phyloP scores from a whole-genome alignment of 2,797 vertebrate genomes.

The Uromys caudimaculatus region DNA sequence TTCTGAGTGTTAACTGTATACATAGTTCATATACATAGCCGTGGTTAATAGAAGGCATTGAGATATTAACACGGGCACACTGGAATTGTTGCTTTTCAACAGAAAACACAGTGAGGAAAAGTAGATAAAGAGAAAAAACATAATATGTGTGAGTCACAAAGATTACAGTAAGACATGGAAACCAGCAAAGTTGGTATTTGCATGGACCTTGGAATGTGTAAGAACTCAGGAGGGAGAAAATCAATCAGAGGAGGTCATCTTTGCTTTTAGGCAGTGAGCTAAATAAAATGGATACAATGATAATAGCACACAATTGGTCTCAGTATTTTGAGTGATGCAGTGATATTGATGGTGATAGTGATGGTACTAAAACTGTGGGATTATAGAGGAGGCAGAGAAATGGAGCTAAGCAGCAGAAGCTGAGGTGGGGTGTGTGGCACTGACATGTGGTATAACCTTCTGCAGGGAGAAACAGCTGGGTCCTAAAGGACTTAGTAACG shows the following conservation, averaged over 20 bases:
- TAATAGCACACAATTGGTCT: not conserved
- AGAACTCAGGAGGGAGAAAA: not conserved
- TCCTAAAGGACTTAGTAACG: not conserved
- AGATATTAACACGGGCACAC: not conserved
- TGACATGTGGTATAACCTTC: rapidly evolving
- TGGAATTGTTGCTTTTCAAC: not conserved
- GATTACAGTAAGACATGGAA: not conserved
- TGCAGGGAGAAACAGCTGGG: not conserved
- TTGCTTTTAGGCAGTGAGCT: not conserved
- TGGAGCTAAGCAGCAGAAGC: not conserved
- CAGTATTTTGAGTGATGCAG: not conserved
- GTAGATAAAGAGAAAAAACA: not conserved
- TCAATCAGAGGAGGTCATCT: not conserved
- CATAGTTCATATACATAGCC: too few relatives aligned
- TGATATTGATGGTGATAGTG: not conserved
- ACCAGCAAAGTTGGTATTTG: not conserved
- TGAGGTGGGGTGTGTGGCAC: not conserved
- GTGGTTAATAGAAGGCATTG: not conserved
- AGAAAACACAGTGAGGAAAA: not conserved
- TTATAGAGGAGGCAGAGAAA: not conserved
- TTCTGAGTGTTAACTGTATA: not conserved
- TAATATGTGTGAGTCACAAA: not conserved
- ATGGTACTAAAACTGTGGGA: not conserved
- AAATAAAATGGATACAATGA: not conserved
- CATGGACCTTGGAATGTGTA: not conserved